Percentiles rank a stretch among this genome's conserved stretches.
These are phyloP conservation scores for Laothoe populi DNA, from an alignment of 2,888 invertebrate genomes.

Conservation along the genomic window DNA sequence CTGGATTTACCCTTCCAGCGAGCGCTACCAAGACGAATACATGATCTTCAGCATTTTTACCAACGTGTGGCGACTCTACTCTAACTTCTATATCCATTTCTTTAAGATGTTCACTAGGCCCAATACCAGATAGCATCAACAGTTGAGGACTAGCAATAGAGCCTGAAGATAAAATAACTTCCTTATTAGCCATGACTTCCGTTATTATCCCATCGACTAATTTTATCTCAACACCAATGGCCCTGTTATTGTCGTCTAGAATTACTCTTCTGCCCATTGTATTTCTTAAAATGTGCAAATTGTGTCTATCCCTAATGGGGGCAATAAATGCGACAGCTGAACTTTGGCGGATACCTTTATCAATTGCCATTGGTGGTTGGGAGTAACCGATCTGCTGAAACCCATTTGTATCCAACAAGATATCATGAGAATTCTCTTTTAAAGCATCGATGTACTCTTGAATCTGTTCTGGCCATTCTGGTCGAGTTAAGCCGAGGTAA, in stretches of 20 bases:
- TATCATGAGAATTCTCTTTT: slow-evolving; percentile 45
- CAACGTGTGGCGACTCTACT: slow-evolving; percentile 52
- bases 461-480: slow-evolving; percentile 51
- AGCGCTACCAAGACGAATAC: slow-evolving; percentile 41
- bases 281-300: slow-evolving; percentile 50
- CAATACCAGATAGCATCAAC: slow-evolving; percentile 60
- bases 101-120: slow-evolving; percentile 50
- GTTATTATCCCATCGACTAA: slow-evolving; percentile 32
- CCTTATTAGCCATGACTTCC: slow-evolving; percentile 44
- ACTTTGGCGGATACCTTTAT: slow-evolving; percentile 46
- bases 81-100: slow-evolving; percentile 46
- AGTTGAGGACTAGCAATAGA: slow-evolving; percentile 55
- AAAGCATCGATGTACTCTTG: slow-evolving; percentile 55
- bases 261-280: slow-evolving; percentile 48
- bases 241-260: slow-evolving; percentile 42
- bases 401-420: slow-evolving; percentile 48
- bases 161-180: slow-evolving; percentile 59
- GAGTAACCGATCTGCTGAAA: slow-evolving; percentile 47
- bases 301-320: slow-evolving; percentile 43
- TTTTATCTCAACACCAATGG: slow-evolving; percentile 49
- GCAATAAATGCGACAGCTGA: slow-evolving; percentile 47
- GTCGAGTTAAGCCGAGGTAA: slow-evolving; percentile 49
- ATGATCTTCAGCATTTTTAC: slow-evolving; percentile 56
- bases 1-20: slow-evolving; percentile 36
- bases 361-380: slow-evolving; percentile 41